Conservation (phyloP, 1,140 invertebrate genomes). For the Dendrolimus kikuchii region DNA sequence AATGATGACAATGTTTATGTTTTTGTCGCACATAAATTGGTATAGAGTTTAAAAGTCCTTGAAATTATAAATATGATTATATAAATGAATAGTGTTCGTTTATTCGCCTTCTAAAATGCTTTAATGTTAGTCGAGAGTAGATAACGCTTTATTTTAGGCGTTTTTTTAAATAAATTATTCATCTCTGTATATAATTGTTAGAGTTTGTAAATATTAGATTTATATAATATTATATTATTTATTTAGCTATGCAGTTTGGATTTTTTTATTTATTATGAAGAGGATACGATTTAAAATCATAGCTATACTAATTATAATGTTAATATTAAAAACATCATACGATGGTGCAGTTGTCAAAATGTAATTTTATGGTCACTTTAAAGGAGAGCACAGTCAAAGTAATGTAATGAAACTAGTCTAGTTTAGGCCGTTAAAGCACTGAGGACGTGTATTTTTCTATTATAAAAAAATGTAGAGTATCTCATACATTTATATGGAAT, state of each 20-base stretch:
- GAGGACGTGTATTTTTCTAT: conserved; percentile 68
- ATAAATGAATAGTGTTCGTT: conserved; percentile 42
- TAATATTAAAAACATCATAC: conserved; percentile 18
- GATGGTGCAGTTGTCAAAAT: conserved; percentile 42
- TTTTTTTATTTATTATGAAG: conserved; percentile 17
- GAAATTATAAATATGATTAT: conserved; percentile 24
- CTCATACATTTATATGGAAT: conserved; percentile 28
- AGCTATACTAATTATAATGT: conserved; percentile 15
- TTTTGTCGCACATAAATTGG: too few relatives aligned
- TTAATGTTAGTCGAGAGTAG: conserved; percentile 44
- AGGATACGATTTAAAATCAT: conserved; percentile 16
- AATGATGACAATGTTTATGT: too few relatives aligned
- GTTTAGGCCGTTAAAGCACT: conserved; percentile 51
- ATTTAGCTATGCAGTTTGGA: conserved; percentile 24
- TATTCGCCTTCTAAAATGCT: conserved; percentile 59
- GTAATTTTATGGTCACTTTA: conserved; percentile 33
- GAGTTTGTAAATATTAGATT: conserved; percentile 47
- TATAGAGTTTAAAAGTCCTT: conserved; percentile 1
- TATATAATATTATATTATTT: conserved; percentile 29
- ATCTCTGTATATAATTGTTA: conserved; percentile 59
- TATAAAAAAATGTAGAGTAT: conserved; percentile 46
- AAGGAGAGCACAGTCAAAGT: conserved; percentile 26
- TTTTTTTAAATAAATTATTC: conserved; percentile 34
- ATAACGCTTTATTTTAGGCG: conserved; percentile 31
- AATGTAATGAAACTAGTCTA: conserved; percentile 29